Evolutionary conservation across 2,888 invertebrate species (phyloP).

Genomic region (Zeuzera pyrina): DNA sequence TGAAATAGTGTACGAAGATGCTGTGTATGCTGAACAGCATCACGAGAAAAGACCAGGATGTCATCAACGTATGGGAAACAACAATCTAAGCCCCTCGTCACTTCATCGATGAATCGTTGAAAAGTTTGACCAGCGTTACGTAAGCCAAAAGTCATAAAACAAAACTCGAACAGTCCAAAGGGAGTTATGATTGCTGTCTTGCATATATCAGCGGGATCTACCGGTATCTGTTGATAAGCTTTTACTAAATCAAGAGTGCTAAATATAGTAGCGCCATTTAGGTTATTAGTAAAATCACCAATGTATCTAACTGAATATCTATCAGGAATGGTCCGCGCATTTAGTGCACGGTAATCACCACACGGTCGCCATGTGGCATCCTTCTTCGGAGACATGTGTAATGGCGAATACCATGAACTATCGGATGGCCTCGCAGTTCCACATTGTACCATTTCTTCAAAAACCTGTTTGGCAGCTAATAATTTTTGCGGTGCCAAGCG

Average conservation of each 20-base stretch:
- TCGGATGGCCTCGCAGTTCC: no score
- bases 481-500: constrained; percentile 19
- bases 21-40: constrained; percentile 1
- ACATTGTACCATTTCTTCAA: constrained; percentile 19
- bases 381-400: constrained; percentile 23
- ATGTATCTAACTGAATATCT: no score
- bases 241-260: constrained; percentile 23
- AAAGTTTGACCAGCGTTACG: constrained; percentile 37
- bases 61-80: constrained; percentile 3
- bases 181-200: constrained; percentile 27
- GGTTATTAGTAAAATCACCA: constrained; percentile 19
- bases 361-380: constrained; percentile 26
- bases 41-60: constrained; percentile 3
- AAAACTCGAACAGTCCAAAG: constrained; percentile 20
- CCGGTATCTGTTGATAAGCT: constrained; percentile 31
- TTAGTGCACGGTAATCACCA: constrained; percentile 23
- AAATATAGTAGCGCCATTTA: constrained; percentile 18
- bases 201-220: constrained; percentile 18
- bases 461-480: constrained; percentile 15
- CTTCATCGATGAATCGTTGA: constrained; percentile 28
- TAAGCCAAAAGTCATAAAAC: constrained; percentile 28
- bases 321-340: no score
- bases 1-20: no score
- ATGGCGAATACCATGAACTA: constrained; percentile 26
- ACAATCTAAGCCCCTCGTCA: constrained; percentile 2